Conservation (phyloP, 2,113 vertebrate species). For the Natator depressus region DNA sequence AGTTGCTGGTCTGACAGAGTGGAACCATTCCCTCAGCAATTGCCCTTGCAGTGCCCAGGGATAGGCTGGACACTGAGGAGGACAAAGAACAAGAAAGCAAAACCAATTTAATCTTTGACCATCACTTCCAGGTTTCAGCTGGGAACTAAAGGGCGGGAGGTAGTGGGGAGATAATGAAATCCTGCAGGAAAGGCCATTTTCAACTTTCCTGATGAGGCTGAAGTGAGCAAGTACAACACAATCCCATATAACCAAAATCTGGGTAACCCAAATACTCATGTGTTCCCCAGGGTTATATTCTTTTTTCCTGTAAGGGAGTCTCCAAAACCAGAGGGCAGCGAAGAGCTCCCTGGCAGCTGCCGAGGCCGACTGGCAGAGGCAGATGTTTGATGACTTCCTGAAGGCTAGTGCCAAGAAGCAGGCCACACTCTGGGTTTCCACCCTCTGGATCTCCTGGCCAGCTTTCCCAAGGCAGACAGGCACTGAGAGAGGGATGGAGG, state of each 20-base stretch:
- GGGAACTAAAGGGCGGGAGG: background rate
- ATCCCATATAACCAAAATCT: background rate
- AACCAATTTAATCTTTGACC: background rate
- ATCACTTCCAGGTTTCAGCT: background rate
- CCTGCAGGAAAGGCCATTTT: background rate
- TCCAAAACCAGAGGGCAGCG: background rate
- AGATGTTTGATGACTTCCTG: background rate
- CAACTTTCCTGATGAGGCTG: background rate
- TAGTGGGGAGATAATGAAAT: background rate
- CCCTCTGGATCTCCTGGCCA: background rate
- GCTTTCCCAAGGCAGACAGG: background rate
- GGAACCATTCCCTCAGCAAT: background rate
- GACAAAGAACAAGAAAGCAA: background rate
- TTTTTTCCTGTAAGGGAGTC: background rate
- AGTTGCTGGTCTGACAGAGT: background rate
- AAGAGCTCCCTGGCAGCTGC: background rate
- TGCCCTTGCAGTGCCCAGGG: too few species aligned
- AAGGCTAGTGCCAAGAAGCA: background rate
- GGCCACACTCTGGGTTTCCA: background rate
- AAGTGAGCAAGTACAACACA: background rate
- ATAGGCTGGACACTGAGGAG: background rate
- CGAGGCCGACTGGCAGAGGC: background rate
- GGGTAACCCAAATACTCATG: background rate
- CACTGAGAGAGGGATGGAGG: background rate
- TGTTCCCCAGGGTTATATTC: fast-evolving